These are phyloP conservation scores for Xenotilapia leptura DNA, from an alignment of 2,113 vertebrate genomes.

Conservation along the genomic window DNA sequence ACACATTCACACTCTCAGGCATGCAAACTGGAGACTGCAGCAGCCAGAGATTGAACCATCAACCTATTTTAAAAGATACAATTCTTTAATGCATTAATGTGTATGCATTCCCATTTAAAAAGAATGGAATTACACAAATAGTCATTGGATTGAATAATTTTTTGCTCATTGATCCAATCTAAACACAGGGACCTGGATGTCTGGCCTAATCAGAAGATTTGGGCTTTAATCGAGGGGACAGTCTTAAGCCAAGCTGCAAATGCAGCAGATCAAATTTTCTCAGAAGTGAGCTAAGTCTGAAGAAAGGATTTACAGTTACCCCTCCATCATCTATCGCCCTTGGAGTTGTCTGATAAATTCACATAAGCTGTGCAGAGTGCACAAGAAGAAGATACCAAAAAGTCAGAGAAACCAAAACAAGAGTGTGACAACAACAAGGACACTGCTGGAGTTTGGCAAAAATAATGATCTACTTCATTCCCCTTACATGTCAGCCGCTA, in stretches of 20 bases:
- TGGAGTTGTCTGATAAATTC: neutral
- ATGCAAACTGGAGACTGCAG: neutral
- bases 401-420: neutral
- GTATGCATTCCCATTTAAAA: neutral
- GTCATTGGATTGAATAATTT: neutral
- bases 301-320: neutral
- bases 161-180: neutral
- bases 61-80: neutral
- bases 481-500: neutral
- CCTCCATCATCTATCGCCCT: neutral
- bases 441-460: neutral
- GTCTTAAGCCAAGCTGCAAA: too few species aligned
- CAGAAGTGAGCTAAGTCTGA: neutral
- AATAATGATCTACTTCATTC: neutral
- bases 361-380: neutral
- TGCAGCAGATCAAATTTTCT: neutral
- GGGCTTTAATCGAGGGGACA: too few species aligned
- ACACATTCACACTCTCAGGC: neutral
- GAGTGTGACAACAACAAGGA: neutral
- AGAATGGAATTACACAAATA: neutral
- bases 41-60: neutral
- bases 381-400: neutral
- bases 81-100: neutral
- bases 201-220: accelerated
- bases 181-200: neutral